phyloP scores from a whole-genome alignment of 2,797 vertebrate species.

The Ceryle rudis region DNA sequence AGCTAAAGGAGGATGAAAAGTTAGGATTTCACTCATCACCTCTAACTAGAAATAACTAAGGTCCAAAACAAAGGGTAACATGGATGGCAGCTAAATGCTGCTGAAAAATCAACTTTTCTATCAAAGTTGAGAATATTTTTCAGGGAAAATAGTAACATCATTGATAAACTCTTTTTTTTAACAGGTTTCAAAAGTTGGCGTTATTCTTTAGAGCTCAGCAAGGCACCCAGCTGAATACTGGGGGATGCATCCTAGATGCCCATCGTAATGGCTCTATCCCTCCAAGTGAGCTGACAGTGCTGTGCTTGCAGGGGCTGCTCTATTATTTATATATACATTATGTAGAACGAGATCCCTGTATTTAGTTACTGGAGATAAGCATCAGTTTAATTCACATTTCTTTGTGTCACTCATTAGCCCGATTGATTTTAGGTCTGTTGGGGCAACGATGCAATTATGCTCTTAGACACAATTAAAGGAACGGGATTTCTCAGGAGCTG shows the following conservation, averaged over 20 bases:
- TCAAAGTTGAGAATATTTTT: neutral
- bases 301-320: neutral
- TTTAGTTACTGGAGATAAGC: neutral
- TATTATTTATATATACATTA: neutral
- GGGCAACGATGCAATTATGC: neutral
- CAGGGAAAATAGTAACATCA: neutral
- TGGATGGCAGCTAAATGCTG: neutral
- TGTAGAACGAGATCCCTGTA: neutral
- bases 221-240: neutral
- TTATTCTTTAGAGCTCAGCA: neutral
- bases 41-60: neutral
- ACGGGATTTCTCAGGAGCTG: neutral
- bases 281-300: fast-evolving
- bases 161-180: neutral
- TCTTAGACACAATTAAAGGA: neutral
- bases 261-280: neutral
- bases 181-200: neutral
- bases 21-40: neutral
- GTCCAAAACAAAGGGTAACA: neutral
- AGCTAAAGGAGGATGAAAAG: neutral
- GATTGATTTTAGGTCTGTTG: neutral
- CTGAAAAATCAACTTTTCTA: neutral
- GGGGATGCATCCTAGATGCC: neutral
- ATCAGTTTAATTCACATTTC: neutral
- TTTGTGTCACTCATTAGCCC: neutral